Evolutionary conservation across 2,888 invertebrate genomes (phyloP), one percentile per base, ranked within the genome.

Genomic region (Hypsopygia costalis): DNA sequence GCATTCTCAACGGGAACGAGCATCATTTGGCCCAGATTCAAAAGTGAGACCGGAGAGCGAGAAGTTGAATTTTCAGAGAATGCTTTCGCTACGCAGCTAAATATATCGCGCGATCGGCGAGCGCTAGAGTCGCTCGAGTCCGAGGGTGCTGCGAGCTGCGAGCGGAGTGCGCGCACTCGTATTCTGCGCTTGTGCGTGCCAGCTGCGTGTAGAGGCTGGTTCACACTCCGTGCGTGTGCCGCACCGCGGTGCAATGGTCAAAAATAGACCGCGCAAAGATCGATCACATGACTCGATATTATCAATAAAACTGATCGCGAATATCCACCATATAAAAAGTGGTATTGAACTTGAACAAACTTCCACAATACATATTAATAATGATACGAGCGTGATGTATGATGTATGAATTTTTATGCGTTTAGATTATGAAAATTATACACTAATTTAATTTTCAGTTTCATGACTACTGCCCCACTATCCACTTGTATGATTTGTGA

Each of bases 1-100:
- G 83, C 81, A 88, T 85, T 87, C 82, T 82, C 73, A 76, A 73
- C 76, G 76, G 69, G 81, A 74, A 77, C 81, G 78, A 72, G 68
- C 78, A 80, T 80, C 81, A 75, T 83, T 87, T 88, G 87, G 87
- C 87, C 87, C 87, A 87, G 83, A 79, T 88, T 88, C 87, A 88
- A 88, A 81, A 81, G 80, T 79, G 80, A 77, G 85, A 80, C 71
- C 78, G 71, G 78, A 77, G 80, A 80, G 76, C 81, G 77, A 77
- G 78, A 81, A 78, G 81, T 81, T 75, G 73, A 76, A 74, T 77
- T 83, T 82, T 80, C 70, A 72, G 72, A 81, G 82, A 83, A 86
- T 81, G 82, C 77, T 83, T 85, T 81, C 75, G 83, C 72, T 79
- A 65, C 63, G 59, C 51, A 68, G 70, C 87, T 87, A 87, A 83